Percentiles rank a stretch among this genome's conserved stretches.
phyloP scores from a whole-genome alignment of 2,797 vertebrate species.

The Echeneis naucrates region DNA sequence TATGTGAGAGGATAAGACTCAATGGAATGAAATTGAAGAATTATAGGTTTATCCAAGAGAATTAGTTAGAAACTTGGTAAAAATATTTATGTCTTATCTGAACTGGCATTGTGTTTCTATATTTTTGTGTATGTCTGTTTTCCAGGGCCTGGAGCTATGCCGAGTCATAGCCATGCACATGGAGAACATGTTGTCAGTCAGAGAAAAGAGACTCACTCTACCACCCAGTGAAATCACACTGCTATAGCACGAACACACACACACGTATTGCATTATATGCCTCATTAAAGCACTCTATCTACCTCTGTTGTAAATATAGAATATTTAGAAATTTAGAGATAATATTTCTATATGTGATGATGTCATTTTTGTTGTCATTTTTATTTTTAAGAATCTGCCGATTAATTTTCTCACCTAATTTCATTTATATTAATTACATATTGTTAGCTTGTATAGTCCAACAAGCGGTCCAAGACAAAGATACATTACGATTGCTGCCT shows the following conservation, averaged over 20 bases:
- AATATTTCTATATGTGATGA: too few relatives aligned
- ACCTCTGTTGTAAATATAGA: conserved; percentile 65
- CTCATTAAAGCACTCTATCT: conserved; percentile 54
- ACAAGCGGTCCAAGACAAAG: background rate
- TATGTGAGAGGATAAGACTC: conserved; percentile 52
- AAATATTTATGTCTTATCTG: background rate
- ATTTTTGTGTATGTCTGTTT: conserved; percentile 31
- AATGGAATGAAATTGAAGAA: background rate
- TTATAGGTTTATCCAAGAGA: background rate
- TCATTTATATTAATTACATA: background rate
- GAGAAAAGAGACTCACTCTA: conserved; percentile 93
- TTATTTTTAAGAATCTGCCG: background rate
- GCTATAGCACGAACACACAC: conserved; percentile 81
- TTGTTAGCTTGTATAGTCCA: background rate
- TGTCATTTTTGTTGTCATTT: too few relatives aligned
- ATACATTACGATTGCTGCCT: background rate
- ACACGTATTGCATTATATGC: conserved; percentile 20
- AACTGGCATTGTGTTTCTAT: background rate
- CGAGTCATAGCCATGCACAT: conserved; percentile 93
- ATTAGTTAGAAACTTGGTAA: background rate
- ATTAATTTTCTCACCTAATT: background rate
- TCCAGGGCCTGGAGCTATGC: conserved; percentile 94
- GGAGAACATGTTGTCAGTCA: conserved; percentile 91
- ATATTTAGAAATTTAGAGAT: conserved; percentile 51
- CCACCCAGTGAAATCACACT: conserved; percentile 98